Percentiles rank a stretch among this genome's conserved stretches.
Evolutionary conservation across 1,140 invertebrate genomes (phyloP).

Genomic region (Drosophila littoralis): DNA sequence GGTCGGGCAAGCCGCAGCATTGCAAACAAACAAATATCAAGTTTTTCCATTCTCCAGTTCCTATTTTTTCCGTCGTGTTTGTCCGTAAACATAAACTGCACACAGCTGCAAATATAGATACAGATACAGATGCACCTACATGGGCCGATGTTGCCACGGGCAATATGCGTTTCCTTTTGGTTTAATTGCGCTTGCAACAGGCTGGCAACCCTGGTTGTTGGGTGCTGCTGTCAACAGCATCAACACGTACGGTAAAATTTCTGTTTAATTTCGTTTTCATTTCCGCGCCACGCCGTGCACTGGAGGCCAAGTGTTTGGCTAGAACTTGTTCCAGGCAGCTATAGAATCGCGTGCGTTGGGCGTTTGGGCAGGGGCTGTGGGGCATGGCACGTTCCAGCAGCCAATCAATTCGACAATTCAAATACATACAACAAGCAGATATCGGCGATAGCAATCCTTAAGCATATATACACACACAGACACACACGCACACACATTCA

Average conservation of each 20-base stretch:
- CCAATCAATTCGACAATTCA: slow-evolving; percentile 70
- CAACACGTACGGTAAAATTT: slow-evolving; percentile 59
- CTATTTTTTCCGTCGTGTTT: slow-evolving; percentile 34
- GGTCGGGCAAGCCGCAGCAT: background rate
- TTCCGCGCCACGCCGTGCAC: slow-evolving; percentile 56
- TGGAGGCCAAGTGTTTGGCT: slow-evolving; percentile 46
- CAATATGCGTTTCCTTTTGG: slow-evolving; percentile 61
- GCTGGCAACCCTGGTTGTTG: slow-evolving; percentile 35
- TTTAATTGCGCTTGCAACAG: slow-evolving; percentile 75
- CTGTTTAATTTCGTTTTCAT: slow-evolving; percentile 78
- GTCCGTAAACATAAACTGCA: slow-evolving; percentile 62
- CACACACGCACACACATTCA: background rate
- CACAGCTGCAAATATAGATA: slow-evolving; percentile 37
- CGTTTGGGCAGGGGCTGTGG: background rate
- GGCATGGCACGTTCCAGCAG: slow-evolving; percentile 50
- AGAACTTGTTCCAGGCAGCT: slow-evolving; percentile 16
- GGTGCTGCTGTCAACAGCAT: slow-evolving; percentile 20
- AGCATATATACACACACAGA: slow-evolving; percentile 8
- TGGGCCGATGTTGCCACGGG: slow-evolving; percentile 36
- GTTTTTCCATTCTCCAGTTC: background rate
- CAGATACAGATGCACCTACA: slow-evolving; percentile 49
- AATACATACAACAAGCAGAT: slow-evolving; percentile 40
- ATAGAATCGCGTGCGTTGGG: background rate
- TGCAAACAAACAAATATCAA: slow-evolving; percentile 14
- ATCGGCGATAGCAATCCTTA: slow-evolving; percentile 28